Evolutionary conservation across 2,888 invertebrate species (phyloP).

Genomic region (Xestoiulus laeticollis): DNA sequence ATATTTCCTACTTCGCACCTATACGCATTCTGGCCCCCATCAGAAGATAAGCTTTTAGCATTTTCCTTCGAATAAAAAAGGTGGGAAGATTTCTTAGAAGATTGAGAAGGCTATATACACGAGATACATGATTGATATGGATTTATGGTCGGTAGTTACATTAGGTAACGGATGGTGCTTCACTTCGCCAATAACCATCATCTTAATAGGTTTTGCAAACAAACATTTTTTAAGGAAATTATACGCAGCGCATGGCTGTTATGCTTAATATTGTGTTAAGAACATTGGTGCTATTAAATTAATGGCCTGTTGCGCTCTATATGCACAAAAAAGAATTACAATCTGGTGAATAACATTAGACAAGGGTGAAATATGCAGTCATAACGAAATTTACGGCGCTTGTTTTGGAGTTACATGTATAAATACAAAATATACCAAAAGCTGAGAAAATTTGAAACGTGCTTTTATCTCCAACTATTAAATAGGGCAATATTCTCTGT

Average conservation of each 20-base stretch:
- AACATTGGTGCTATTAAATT: neutral
- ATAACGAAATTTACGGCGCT: too few relatives aligned
- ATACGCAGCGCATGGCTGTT: neutral
- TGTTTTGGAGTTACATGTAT: too few relatives aligned
- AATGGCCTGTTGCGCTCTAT: neutral
- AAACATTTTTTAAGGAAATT: neutral
- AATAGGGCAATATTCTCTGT: too few relatives aligned
- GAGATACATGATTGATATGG: slow-evolving; percentile 30
- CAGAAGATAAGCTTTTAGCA: slow-evolving; percentile 7
- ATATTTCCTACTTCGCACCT: slow-evolving; percentile 30
- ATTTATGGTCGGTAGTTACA: neutral
- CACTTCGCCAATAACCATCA: neutral
- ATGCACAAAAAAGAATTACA: neutral
- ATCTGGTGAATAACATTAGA: neutral
- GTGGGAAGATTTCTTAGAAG: neutral
- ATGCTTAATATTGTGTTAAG: neutral
- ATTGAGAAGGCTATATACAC: neutral
- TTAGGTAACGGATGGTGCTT: neutral
- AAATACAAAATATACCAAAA: too few relatives aligned
- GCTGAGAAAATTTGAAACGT: too few relatives aligned
- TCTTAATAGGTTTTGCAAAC: slow-evolving; percentile 1
- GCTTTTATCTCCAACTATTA: too few relatives aligned
- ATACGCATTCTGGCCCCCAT: neutral
- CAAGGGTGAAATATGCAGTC: neutral
- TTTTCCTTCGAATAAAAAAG: slow-evolving; percentile 3